phyloP scores from a whole-genome alignment of 2,888 invertebrate species.

The Leptinotarsa rubiginosa region DNA sequence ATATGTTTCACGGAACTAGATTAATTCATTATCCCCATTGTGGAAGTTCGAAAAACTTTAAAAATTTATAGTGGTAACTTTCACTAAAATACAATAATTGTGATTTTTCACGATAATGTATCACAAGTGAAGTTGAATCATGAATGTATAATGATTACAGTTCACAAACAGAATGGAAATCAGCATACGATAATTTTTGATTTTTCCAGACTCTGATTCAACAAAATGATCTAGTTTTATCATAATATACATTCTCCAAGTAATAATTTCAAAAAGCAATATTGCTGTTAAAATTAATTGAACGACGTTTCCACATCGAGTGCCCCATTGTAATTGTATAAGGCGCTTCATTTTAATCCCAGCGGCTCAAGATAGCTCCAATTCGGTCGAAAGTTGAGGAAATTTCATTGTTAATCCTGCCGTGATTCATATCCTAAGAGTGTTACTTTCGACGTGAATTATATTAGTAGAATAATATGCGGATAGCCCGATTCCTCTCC shows the following conservation, averaged over 20 bases:
- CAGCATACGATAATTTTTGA: too few species aligned
- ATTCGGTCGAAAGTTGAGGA: conserved; percentile 23
- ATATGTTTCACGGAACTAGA: too few species aligned
- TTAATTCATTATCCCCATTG: too few species aligned
- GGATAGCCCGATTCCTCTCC: conserved; percentile 5
- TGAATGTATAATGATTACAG: too few species aligned
- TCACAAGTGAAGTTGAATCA: too few species aligned
- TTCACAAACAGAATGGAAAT: too few species aligned
- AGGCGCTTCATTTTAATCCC: conserved; percentile 18
- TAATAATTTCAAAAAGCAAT: not conserved
- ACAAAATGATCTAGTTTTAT: not conserved
- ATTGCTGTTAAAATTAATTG: not conserved
- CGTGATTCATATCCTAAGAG: conserved; percentile 23
- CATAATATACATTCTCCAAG: not conserved
- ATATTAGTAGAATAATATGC: conserved; percentile 10
- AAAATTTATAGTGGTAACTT: too few species aligned
- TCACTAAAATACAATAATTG: too few species aligned
- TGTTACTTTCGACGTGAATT: conserved; percentile 26
- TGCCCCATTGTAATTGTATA: not conserved
- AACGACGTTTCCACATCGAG: conserved; percentile 5
- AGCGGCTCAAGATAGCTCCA: not conserved
- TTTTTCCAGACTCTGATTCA: not conserved
- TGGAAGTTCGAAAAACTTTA: too few species aligned
- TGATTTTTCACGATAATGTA: too few species aligned
- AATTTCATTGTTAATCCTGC: conserved; percentile 31